phyloP scores from a whole-genome alignment of 2,797 vertebrate species.

The Ciconia nigra region DNA sequence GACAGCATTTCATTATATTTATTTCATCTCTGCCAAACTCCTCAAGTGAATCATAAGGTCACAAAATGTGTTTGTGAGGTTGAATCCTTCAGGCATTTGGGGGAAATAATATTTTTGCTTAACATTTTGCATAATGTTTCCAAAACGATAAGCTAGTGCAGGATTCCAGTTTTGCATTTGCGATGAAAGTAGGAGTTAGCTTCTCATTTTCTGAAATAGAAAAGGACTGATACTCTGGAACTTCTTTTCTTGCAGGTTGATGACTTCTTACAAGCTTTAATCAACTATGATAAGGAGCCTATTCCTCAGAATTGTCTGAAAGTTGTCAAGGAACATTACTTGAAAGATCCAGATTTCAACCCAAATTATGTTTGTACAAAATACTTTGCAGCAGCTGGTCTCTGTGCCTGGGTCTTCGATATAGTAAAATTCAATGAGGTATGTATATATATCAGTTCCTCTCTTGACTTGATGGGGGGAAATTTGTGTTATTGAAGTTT shows the following conservation, averaged over 20 bases:
- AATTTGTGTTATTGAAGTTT: neutral
- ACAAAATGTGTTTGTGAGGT: neutral
- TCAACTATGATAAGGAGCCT: slow-evolving; percentile 85
- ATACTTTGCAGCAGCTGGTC: slow-evolving; percentile 85
- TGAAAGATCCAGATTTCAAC: slow-evolving; percentile 83
- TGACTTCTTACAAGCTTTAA: slow-evolving; percentile 83
- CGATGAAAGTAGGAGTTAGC: slow-evolving; percentile 31
- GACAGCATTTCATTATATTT: slow-evolving; percentile 8
- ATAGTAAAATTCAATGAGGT: slow-evolving; percentile 86
- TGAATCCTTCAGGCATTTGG: neutral
- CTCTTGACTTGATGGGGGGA: neutral
- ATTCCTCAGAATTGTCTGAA: slow-evolving; percentile 85
- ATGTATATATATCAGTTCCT: neutral
- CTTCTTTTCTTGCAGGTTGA: slow-evolving; percentile 77
- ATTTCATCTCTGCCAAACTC: neutral
- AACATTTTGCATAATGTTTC: neutral
- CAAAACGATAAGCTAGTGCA: neutral
- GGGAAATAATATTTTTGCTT: neutral
- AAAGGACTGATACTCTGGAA: neutral
- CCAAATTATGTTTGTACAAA: slow-evolving; percentile 82
- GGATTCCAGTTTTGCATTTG: slow-evolving; percentile 51
- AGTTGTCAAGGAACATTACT: slow-evolving; percentile 82
- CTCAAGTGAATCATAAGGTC: neutral
- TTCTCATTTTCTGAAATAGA: slow-evolving; percentile 30
- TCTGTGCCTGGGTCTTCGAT: slow-evolving; percentile 86